A percentile compares a stretch with the other conserved stretches of the same genome.
Conservation (phyloP, 2,797 vertebrate species). For the Mareca penelope region DNA sequence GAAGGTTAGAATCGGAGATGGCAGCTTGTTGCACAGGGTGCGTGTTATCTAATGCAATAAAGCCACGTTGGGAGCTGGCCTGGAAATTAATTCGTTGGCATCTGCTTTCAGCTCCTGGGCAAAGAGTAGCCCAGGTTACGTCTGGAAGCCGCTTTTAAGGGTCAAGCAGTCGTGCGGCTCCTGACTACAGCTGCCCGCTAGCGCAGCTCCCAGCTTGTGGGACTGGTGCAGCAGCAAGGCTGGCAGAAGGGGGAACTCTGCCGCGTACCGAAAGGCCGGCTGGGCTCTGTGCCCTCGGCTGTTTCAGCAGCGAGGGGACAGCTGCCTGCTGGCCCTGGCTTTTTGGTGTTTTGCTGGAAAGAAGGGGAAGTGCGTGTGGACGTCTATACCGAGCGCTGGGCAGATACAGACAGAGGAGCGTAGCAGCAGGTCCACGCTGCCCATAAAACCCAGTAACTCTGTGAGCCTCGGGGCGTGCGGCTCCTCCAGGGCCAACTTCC, state of each 20-base stretch:
- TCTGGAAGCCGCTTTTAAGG: neutral
- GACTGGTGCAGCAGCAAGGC: neutral
- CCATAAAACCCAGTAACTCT: neutral
- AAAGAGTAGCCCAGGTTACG: neutral
- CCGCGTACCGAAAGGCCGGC: neutral
- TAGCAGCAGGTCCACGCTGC: neutral
- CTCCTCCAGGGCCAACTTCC: too few relatives aligned
- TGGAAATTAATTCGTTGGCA: neutral
- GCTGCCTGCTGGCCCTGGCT: fast-evolving
- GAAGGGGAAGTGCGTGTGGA: neutral
- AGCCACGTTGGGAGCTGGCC: neutral
- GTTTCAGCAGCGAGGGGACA: neutral
- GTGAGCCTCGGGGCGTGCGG: too few relatives aligned
- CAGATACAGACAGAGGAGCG: neutral
- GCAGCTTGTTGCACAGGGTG: neutral
- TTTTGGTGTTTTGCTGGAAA: neutral
- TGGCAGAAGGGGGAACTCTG: neutral
- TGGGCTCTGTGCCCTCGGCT: neutral
- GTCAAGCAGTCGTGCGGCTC: too few relatives aligned
- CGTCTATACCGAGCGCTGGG: neutral
- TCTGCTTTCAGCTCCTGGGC: neutral
- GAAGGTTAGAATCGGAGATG: neutral
- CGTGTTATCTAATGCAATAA: fast-evolving
- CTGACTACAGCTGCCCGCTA: neutral
- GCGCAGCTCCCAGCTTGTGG: neutral